Evolutionary conservation across 2,888 invertebrate genomes (phyloP), one percentile per base, ranked within the genome.

Genomic region (Smittia sp.): DNA sequence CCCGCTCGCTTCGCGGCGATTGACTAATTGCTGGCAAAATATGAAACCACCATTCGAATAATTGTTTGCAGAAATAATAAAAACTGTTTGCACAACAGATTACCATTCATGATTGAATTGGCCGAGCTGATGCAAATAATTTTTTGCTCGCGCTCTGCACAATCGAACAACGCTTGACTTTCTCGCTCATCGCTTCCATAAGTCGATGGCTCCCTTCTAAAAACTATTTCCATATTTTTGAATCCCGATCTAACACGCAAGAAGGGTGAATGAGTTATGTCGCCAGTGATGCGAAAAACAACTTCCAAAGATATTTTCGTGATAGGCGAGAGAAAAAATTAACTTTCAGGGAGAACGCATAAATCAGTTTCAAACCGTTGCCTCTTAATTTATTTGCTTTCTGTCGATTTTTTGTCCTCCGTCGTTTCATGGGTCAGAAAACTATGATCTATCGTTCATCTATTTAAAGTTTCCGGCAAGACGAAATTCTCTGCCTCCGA

Each of bases 301-400:
- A 13, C 46, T 15, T 18, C 9, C 1, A 58, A 20, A 20, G 58
- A 58, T 58, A 58, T 18, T 20, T 58, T 58, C 20, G 18, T 18
- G 58, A 9, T 58, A 58, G 58, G 9, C 4, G 20, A 46, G 52
- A 46, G 18, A 58, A 58, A 58, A 58, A 18, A 20, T 58, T 58
- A 58, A 58, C 46, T 46, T 46, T 46, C 24, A n/a, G 27, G 63
- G 11, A 63, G 15, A 7, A 15, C 63, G 11, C 63, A 63, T 63
- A 63, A 63, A 63, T 63, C 63, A 63, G 24, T 63, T 27, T 63
- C 63, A 63, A 25, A 15, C 63, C 63, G 63, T 25, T 25, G 63
- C 27, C 15, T 63, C 27, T 63, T 63, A 63, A 63, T 63, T 63
- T 63, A 63, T 63, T 63, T 24, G n/a, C n/a, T 27, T 63, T 27